Conservation (phyloP, 2,888 invertebrate genomes). For the Rotaria macrura region DNA sequence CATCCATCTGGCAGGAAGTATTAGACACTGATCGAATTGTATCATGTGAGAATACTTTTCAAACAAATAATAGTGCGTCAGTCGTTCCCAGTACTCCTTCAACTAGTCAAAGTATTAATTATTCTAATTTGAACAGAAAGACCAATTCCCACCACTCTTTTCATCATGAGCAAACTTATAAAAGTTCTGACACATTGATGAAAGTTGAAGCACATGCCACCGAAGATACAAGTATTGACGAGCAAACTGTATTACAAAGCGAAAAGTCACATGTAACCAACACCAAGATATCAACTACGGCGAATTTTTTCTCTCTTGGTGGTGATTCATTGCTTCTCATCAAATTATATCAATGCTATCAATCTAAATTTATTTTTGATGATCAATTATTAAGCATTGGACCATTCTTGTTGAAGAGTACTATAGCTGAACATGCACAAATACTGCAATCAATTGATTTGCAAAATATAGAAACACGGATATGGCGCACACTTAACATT, state of each 20-base stretch:
- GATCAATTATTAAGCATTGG: neutral
- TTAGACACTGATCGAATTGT: neutral
- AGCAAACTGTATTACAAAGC: too few relatives aligned
- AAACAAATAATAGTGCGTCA: too few relatives aligned
- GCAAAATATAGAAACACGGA: neutral
- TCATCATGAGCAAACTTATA: too few relatives aligned
- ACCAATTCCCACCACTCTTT: too few relatives aligned
- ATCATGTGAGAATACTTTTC: neutral
- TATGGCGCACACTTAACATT: neutral
- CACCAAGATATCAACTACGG: neutral
- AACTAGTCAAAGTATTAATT: too few relatives aligned
- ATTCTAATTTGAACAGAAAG: too few relatives aligned
- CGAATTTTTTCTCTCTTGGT: neutral
- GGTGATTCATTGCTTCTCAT: neutral
- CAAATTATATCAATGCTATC: neutral
- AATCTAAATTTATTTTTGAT: neutral
- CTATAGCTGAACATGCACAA: neutral
- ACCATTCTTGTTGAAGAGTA: neutral
- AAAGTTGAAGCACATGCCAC: too few relatives aligned
- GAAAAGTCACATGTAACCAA: neutral
- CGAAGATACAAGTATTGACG: too few relatives aligned
- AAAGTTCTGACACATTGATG: neutral
- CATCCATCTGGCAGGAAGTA: neutral
- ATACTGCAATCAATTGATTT: neutral
- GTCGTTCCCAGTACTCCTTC: too few relatives aligned